These are phyloP conservation scores for Copidosoma aretas DNA, from an alignment of 2,888 invertebrate genomes.

Conservation along the genomic window DNA sequence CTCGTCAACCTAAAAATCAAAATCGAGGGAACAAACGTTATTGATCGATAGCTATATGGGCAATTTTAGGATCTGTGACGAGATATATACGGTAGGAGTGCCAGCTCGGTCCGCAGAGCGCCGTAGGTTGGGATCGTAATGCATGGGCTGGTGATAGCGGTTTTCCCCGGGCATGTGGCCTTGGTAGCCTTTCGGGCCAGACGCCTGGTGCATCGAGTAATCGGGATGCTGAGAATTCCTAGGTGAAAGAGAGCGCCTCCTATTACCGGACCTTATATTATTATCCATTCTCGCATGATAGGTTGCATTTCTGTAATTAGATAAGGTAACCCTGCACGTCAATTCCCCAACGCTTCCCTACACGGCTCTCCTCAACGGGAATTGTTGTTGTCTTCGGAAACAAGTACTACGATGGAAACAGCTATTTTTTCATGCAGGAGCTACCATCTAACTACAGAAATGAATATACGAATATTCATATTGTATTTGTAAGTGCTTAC, in stretches of 20 bases:
- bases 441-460: background rate
- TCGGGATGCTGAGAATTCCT: slow-evolving; percentile 53
- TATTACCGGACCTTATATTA: slow-evolving; percentile 51
- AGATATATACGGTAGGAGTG: slow-evolving; percentile 70
- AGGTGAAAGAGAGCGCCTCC: slow-evolving; percentile 57
- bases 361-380: background rate
- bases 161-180: slow-evolving; percentile 55
- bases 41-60: background rate
- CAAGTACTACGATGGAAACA: background rate
- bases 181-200: slow-evolving; percentile 53
- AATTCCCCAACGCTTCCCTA: background rate
- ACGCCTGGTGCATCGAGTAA: slow-evolving; percentile 26
- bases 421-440: background rate
- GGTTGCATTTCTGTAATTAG: slow-evolving; percentile 22
- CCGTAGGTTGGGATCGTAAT: slow-evolving; percentile 58
- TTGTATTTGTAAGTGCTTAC: slow-evolving; percentile 42
- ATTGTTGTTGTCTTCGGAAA: slow-evolving; percentile 1
- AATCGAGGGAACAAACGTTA: background rate
- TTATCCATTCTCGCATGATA: slow-evolving; percentile 56
- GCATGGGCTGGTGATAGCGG: slow-evolving; percentile 53
- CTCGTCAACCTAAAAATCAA: slow-evolving; percentile 55
- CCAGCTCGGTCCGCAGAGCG: slow-evolving; percentile 68
- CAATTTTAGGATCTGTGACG: background rate
- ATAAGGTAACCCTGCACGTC: background rate
- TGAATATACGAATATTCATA: background rate